Conservation (phyloP, 2,888 invertebrate species). For the Spilarctia lutea region DNA sequence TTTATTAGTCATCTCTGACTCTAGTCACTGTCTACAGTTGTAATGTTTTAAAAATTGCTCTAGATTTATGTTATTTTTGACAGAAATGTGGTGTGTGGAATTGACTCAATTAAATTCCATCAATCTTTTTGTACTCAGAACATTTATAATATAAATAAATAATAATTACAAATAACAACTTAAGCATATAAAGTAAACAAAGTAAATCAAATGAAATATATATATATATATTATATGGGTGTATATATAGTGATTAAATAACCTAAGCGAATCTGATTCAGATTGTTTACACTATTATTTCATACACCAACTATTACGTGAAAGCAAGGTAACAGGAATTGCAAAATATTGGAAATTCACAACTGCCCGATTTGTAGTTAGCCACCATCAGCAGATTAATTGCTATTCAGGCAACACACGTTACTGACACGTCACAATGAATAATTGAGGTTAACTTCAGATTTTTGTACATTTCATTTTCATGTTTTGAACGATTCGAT, state of each 20-base stretch:
- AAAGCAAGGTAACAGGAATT: not conserved
- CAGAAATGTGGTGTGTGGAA: not conserved
- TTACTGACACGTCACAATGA: slow-evolving; percentile 25
- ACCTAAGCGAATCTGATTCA: too few species aligned
- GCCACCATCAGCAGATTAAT: slow-evolving; percentile 50
- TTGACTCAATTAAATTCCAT: not conserved
- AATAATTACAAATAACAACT: too few species aligned
- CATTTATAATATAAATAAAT: too few species aligned
- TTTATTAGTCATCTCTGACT: too few species aligned
- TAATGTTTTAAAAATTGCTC: too few species aligned
- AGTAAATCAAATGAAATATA: too few species aligned
- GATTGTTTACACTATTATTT: not conserved
- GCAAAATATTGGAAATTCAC: slow-evolving; percentile 17
- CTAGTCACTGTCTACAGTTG: too few species aligned
- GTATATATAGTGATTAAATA: too few species aligned
- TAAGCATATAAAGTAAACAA: too few species aligned
- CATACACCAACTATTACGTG: not conserved
- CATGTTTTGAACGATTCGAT: not conserved
- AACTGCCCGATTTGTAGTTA: slow-evolving; percentile 22
- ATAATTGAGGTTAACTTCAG: slow-evolving; percentile 26
- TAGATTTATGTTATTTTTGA: too few species aligned
- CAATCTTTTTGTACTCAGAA: not conserved
- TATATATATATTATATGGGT: too few species aligned
- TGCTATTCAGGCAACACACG: slow-evolving; percentile 39
- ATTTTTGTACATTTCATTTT: slow-evolving; percentile 2